Percentiles rank a stretch among this genome's conserved stretches.
These are phyloP conservation scores for Prochilodus magdalenae DNA, from an alignment of 2,113 vertebrate genomes.

Conservation along the genomic window DNA sequence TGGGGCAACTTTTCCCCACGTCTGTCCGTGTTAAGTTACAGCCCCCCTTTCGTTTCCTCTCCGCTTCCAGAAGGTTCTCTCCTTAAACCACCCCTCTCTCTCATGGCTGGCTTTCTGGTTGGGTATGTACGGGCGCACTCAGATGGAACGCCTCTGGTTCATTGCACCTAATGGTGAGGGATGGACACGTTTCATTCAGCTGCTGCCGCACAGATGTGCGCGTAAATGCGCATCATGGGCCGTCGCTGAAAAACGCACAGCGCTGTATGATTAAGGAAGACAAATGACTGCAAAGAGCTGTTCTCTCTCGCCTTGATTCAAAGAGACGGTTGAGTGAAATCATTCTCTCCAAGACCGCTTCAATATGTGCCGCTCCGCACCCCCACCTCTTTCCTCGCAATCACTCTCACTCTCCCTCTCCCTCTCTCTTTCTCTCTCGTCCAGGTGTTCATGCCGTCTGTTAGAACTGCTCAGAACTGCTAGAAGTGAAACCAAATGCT, in stretches of 20 bases:
- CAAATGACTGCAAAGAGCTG: conserved; percentile 54
- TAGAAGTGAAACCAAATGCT: conserved; percentile 57
- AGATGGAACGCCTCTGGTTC: conserved; percentile 38
- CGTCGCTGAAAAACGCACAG: conserved; percentile 30
- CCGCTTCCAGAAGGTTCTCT: conserved; percentile 52
- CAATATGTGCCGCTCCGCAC: conserved; percentile 41
- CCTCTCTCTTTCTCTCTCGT: conserved; percentile 49
- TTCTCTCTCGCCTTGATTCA: conserved; percentile 55
- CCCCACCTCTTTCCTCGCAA: conserved; percentile 41
- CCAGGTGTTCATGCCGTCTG: conserved; percentile 57
- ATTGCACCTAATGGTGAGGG: conserved; percentile 35
- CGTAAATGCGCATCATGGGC: conserved; percentile 24
- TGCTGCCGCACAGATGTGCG: conserved; percentile 38
- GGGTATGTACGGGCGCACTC: conserved; percentile 4
- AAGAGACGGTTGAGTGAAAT: conserved; percentile 61
- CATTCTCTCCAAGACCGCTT: conserved; percentile 45
- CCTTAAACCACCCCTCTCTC: conserved; percentile 3
- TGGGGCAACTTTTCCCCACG: conserved; percentile 64
- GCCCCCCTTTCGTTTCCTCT: conserved; percentile 53
- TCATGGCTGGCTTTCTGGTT: not conserved
- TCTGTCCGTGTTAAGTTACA: conserved; percentile 59
- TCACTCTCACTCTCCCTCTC: conserved; percentile 55
- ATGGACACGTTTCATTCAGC: conserved; percentile 45
- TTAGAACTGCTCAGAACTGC: conserved; percentile 59
- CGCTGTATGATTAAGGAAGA: conserved; percentile 56